phyloP scores from a whole-genome alignment of 2,888 invertebrate genomes.

The Sericinus montela region DNA sequence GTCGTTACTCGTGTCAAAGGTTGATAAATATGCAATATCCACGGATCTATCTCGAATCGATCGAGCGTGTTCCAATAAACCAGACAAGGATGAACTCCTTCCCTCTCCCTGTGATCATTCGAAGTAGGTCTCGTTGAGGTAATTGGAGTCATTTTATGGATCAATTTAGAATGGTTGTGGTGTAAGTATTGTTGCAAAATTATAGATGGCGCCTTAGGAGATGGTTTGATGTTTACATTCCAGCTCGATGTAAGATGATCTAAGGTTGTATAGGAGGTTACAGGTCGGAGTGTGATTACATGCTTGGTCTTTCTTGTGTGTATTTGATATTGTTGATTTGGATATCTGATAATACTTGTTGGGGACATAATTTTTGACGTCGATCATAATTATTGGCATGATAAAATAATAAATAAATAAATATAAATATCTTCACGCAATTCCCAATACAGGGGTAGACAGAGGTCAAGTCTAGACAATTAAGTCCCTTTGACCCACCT shows the following conservation, averaged over 20 bases:
- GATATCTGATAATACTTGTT: no score
- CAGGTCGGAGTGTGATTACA: constrained; percentile 69
- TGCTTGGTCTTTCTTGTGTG: constrained; percentile 58
- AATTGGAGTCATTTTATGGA: constrained; percentile 21
- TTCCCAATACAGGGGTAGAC: no score
- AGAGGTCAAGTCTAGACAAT: no score
- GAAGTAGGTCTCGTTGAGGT: constrained; percentile 16
- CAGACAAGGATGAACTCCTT: constrained; percentile 32
- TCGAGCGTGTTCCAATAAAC: constrained; percentile 59
- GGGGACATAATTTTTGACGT: no score
- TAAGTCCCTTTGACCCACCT: no score
- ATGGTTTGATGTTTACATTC: constrained; percentile 75
- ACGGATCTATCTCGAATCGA: constrained; percentile 67
- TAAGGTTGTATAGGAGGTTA: constrained; percentile 66
- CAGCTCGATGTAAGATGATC: constrained; percentile 57
- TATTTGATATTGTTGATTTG: constrained; percentile 51
- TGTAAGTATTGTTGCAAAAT: constrained; percentile 71
- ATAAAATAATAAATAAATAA: no score
- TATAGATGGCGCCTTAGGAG: constrained; percentile 77
- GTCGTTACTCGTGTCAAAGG: constrained; percentile 77
- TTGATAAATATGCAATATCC: constrained; percentile 79
- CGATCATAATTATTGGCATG: no score
- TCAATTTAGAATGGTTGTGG: constrained; percentile 49
- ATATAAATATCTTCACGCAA: no score
- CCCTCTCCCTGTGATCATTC: constrained; percentile 18